A percentile compares a stretch with the other conserved stretches of the same genome.
phyloP scores from a whole-genome alignment of 2,888 invertebrate species.

The Acheta domesticus region DNA sequence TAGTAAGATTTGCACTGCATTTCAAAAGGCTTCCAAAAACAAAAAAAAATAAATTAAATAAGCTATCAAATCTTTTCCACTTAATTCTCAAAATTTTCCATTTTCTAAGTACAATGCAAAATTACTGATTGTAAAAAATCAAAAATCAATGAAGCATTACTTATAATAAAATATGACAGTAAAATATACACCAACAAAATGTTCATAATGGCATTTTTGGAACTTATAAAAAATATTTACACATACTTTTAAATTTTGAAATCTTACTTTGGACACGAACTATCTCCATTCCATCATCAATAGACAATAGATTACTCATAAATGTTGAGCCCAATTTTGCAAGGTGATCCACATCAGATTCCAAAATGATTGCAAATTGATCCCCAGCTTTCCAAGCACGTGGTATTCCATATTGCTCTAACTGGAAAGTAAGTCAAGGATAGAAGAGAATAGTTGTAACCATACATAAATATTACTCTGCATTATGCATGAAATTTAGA shows the following conservation, averaged over 20 bases:
- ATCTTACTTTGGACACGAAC: conserved; percentile 74
- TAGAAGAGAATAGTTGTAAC: neutral
- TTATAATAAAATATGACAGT: too few species aligned
- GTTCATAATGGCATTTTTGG: too few species aligned
- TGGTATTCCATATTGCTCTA: conserved; percentile 74
- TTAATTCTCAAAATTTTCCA: too few species aligned
- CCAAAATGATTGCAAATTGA: conserved; percentile 69
- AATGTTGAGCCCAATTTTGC: conserved; percentile 65
- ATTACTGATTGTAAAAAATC: too few species aligned
- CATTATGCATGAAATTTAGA: neutral
- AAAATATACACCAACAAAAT: too few species aligned
- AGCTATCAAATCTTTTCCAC: neutral
- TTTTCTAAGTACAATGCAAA: neutral
- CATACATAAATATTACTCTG: neutral
- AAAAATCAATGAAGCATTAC: too few species aligned
- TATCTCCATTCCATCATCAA: conserved; percentile 73
- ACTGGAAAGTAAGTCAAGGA: conserved; percentile 49
- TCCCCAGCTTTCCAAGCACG: conserved; percentile 74
- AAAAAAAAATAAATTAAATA: conserved; percentile 18
- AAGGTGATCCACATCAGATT: conserved; percentile 72
- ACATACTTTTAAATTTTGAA: neutral
- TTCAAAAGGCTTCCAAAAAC: neutral
- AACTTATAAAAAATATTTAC: neutral
- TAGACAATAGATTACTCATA: conserved; percentile 66
- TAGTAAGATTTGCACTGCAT: too few species aligned